Conservation (phyloP, 2,797 vertebrate genomes). For the Danio choprae region DNA sequence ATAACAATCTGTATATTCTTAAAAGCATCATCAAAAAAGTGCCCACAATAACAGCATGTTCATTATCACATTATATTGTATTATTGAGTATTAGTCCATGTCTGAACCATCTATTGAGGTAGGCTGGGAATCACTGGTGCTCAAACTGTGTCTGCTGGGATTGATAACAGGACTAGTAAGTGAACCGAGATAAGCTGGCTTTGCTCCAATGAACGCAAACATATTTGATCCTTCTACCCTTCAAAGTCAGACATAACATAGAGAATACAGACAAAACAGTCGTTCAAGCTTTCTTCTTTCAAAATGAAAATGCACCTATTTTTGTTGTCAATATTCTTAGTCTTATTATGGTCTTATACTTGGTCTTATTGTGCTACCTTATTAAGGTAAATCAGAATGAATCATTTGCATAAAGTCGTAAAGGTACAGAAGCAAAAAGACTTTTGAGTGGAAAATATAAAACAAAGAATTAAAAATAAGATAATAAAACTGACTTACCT, state of each 20-base stretch:
- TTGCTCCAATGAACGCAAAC: constrained; percentile 1
- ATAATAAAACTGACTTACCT: constrained; percentile 37
- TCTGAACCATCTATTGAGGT: constrained; percentile 3
- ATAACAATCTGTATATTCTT: too few relatives aligned
- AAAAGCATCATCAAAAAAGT: too few relatives aligned
- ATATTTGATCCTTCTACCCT: neutral
- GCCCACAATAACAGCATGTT: too few relatives aligned
- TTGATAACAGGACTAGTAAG: constrained; percentile 1
- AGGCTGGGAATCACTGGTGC: constrained; percentile 5
- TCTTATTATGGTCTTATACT: neutral
- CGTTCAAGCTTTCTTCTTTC: neutral
- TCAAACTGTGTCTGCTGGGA: neutral
- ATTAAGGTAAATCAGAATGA: neutral
- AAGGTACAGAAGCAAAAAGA: too few relatives aligned
- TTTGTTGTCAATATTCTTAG: neutral
- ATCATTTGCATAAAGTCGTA: neutral
- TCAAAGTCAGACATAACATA: neutral
- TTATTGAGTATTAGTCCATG: too few relatives aligned
- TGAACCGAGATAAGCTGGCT: neutral
- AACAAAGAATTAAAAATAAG: neutral
- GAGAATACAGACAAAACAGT: neutral
- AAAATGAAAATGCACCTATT: neutral
- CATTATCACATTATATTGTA: too few relatives aligned
- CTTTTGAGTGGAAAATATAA: neutral
- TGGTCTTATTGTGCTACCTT: too few relatives aligned